Percentiles rank a stretch among this genome's conserved stretches.
These are phyloP conservation scores for Melitaea athalia DNA, from an alignment of 2,888 invertebrate species.

Conservation along the genomic window DNA sequence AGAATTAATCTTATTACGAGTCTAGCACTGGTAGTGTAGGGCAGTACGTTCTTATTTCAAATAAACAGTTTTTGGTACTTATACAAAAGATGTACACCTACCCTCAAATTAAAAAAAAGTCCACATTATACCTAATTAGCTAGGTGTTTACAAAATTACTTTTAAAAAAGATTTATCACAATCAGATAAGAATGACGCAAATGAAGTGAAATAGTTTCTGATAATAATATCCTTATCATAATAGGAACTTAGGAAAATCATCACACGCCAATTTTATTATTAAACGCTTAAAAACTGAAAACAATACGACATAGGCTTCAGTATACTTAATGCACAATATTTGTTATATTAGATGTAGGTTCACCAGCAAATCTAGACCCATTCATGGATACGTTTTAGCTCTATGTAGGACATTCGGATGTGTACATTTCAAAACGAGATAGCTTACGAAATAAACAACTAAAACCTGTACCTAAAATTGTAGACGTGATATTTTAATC, in stretches of 20 bases:
- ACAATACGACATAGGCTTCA: neutral
- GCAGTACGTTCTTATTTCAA: neutral
- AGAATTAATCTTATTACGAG: slow-evolving; percentile 23
- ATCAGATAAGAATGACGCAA: slow-evolving; percentile 27
- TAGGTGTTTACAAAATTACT: slow-evolving; percentile 22
- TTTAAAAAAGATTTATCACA: slow-evolving; percentile 17
- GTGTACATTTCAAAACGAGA: slow-evolving; percentile 22
- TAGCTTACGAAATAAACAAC: slow-evolving; percentile 9
- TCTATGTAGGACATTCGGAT: slow-evolving; percentile 27
- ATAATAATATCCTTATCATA: slow-evolving; percentile 13
- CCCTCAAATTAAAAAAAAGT: neutral
- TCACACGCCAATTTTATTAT: no score
- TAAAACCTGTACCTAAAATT: neutral
- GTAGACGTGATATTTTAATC: neutral
- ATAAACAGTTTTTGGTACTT: neutral
- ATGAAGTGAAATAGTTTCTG: slow-evolving; percentile 23
- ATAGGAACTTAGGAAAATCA: slow-evolving; percentile 14
- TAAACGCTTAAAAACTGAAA: neutral
- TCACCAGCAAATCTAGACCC: slow-evolving; percentile 16
- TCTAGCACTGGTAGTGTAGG: neutral
- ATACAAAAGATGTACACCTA: neutral
- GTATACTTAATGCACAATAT: slow-evolving; percentile 1
- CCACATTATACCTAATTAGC: slow-evolving; percentile 12
- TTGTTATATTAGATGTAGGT: slow-evolving; percentile 17
- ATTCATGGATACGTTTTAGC: slow-evolving; percentile 13